Evolutionary conservation across 2,113 vertebrate species (phyloP).

Genomic region (Chlorodrepanis virens): DNA sequence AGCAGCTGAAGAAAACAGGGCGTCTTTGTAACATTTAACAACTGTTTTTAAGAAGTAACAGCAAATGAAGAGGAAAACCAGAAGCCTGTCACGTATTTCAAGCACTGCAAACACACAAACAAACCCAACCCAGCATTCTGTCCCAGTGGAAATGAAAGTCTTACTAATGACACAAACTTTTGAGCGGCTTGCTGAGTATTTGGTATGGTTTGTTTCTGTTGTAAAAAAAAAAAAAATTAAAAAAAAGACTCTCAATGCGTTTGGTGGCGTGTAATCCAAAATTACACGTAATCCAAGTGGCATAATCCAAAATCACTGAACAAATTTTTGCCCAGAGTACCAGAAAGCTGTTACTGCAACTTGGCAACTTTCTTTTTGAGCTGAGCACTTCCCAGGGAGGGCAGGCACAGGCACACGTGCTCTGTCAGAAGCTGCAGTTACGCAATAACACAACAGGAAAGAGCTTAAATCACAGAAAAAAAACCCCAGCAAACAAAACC

Average conservation of each 20-base stretch:
- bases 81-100: slow-evolving; percentile 37
- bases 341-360: background rate
- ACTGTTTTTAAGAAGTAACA: background rate
- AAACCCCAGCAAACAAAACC: background rate
- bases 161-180: background rate
- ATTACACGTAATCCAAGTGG: background rate
- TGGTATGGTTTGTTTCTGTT: background rate
- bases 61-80: slow-evolving; percentile 49
- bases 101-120: background rate
- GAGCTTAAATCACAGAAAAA: background rate
- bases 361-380: background rate
- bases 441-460: background rate
- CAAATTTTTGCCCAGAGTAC: background rate
- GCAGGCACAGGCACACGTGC: background rate
- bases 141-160: slow-evolving; percentile 10
- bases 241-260: background rate
- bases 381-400: background rate
- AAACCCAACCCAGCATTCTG: background rate
- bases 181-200: background rate
- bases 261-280: background rate
- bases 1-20: background rate
- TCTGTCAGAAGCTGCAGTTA: slow-evolving; percentile 8
- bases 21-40: background rate
- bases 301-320: background rate
- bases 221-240: background rate